Percentiles rank a stretch among this genome's conserved stretches.
Evolutionary conservation across 2,113 vertebrate genomes (phyloP).

Genomic region (Tursiops truncatus): DNA sequence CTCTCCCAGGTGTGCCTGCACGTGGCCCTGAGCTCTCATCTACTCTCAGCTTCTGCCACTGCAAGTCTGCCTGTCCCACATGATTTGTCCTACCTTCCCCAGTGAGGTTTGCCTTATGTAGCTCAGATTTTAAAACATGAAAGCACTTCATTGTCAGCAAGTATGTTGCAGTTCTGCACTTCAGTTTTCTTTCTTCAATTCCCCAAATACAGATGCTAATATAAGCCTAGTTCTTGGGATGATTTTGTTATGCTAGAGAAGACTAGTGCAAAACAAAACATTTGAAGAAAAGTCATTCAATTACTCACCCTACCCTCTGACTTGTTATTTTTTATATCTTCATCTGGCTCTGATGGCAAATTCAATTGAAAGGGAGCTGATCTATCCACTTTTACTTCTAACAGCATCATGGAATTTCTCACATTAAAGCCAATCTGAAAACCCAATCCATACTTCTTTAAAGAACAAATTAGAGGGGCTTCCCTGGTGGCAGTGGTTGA

Average conservation of each 20-base stretch:
- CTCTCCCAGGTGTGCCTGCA: not conserved
- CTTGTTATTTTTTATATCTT: conserved; percentile 53
- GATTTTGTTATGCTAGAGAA: conserved; percentile 43
- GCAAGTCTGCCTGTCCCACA: not conserved
- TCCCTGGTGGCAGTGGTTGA: too few species aligned
- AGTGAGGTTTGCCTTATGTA: not conserved
- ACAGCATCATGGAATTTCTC: not conserved
- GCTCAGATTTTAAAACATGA: not conserved
- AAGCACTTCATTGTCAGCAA: not conserved
- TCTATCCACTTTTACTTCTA: not conserved
- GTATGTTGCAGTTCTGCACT: not conserved
- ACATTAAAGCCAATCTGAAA: not conserved
- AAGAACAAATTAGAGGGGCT: not conserved
- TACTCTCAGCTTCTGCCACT: not conserved
- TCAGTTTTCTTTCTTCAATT: not conserved
- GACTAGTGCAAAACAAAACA: not conserved
- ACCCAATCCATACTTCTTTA: not conserved
- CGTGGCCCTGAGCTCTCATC: not conserved
- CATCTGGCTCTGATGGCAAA: conserved; percentile 50
- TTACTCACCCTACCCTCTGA: not conserved
- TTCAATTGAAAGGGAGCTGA: conserved; percentile 52
- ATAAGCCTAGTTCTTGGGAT: conserved; percentile 36
- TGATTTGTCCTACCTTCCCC: not conserved
- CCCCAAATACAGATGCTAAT: conserved; percentile 13
- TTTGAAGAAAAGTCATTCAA: not conserved